Evolutionary conservation across 2,113 vertebrate species (phyloP).

Genomic region (Camelus dromedarius): DNA sequence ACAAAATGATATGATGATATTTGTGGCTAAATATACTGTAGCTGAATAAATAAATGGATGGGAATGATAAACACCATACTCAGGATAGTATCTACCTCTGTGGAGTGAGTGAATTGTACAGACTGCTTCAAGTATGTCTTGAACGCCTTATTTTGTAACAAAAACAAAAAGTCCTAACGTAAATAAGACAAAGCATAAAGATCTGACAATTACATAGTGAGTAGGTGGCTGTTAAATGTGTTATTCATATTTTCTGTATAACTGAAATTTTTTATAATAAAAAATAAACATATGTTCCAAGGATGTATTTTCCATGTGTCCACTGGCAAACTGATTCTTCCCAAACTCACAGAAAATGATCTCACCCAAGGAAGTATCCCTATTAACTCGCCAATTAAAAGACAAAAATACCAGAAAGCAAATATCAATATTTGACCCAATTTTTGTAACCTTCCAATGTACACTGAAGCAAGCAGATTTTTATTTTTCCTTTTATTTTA

Average conservation of each 20-base stretch:
- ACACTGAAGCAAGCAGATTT: conserved; percentile 58
- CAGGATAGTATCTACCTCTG: neutral
- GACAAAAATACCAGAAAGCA: conserved; percentile 71
- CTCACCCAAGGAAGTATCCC: conserved; percentile 60
- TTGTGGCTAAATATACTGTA: neutral
- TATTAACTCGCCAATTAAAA: conserved; percentile 67
- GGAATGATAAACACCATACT: neutral
- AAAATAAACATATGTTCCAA: conserved; percentile 48
- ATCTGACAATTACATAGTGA: neutral
- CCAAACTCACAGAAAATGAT: conserved; percentile 68
- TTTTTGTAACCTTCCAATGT: conserved; percentile 67
- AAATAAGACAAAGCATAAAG: conserved; percentile 32
- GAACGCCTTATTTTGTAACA: conserved; percentile 7
- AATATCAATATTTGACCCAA: conserved; percentile 73
- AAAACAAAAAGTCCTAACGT: neutral
- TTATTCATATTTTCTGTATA: conserved; percentile 37
- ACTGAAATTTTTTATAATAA: conserved; percentile 48
- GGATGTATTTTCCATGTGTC: conserved; percentile 48
- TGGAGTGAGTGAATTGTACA: neutral
- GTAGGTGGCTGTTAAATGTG: neutral
- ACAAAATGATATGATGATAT: neutral
- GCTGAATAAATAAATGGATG: neutral
- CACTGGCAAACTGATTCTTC: conserved; percentile 48
- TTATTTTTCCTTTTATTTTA: conserved; percentile 72
- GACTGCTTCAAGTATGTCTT: neutral